A percentile compares a stretch with the other conserved stretches of the same genome.
phyloP scores from a whole-genome alignment of 2,113 vertebrate species.

The Mustela nigripes region DNA sequence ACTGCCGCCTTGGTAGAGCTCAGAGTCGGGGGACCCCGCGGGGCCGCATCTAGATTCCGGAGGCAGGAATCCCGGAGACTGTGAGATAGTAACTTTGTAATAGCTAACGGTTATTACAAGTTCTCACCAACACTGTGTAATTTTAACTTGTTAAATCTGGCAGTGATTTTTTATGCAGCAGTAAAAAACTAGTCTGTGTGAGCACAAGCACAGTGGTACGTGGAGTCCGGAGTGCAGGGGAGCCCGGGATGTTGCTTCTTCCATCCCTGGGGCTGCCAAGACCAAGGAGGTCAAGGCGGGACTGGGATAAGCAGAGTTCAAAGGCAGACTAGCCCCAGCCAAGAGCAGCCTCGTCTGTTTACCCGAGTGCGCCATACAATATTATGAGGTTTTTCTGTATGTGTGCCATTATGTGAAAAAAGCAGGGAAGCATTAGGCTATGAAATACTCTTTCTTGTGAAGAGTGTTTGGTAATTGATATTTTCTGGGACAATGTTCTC shows the following conservation, averaged over 20 bases:
- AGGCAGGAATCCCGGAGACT: background rate
- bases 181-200: background rate
- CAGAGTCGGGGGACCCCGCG: background rate
- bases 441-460: conserved; percentile 12
- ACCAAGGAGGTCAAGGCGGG: background rate
- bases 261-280: background rate
- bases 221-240: background rate
- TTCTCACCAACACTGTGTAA: no score
- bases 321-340: background rate
- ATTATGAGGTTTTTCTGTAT: background rate
- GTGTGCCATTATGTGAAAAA: background rate
- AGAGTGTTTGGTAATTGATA: background rate
- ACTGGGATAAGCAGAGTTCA: background rate
- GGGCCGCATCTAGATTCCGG: background rate
- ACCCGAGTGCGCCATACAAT: background rate
- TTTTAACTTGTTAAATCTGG: background rate
- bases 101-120: no score
- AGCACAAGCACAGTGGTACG: background rate
- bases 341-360: background rate
- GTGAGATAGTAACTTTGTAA: background rate
- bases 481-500: background rate
- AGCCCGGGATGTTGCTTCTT: background rate
- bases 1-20: background rate
- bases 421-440: background rate
- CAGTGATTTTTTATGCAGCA: background rate